These are phyloP conservation scores for Typhlomys cinereus DNA, from an alignment of 2,113 vertebrate species.

Conservation along the genomic window DNA sequence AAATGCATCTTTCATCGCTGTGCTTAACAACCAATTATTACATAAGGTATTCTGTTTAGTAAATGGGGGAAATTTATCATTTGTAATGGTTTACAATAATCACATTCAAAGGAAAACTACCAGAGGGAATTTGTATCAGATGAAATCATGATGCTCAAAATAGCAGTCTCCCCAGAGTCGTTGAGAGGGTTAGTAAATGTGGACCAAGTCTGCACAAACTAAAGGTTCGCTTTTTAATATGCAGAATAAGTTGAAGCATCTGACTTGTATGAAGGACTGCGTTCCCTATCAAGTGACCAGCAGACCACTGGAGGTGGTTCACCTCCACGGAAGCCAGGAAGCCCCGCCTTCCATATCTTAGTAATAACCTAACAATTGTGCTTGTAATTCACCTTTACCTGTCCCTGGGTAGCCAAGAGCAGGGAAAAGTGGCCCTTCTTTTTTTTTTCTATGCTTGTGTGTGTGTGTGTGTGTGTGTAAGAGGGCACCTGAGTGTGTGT, in stretches of 20 bases:
- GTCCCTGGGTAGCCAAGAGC: not conserved
- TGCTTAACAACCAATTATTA: constrained; percentile 58
- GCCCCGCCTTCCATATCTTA: not conserved
- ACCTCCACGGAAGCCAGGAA: not conserved
- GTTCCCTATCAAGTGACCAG: not conserved
- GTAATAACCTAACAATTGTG: not conserved
- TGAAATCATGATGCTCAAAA: constrained; percentile 9
- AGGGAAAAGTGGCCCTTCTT: not conserved
- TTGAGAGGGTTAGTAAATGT: constrained; percentile 28
- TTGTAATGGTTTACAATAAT: constrained; percentile 51
- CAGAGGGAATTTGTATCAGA: not conserved
- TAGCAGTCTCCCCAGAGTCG: not conserved
- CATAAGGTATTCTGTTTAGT: constrained; percentile 56
- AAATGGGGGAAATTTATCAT: not conserved
- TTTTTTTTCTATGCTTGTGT: too few relatives aligned
- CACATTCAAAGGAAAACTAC: constrained; percentile 49
- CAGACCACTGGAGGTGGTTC: rapidly evolving
- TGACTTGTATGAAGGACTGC: not conserved
- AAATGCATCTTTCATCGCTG: constrained; percentile 58
- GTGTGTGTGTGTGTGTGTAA: too few relatives aligned
- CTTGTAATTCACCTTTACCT: not conserved
- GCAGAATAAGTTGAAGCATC: constrained; percentile 11
- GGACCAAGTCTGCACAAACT: not conserved
- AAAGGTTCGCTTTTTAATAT: not conserved
- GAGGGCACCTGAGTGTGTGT: too few relatives aligned